Evolutionary conservation across 2,888 invertebrate species (phyloP).

Genomic region (Athetis lepigone): DNA sequence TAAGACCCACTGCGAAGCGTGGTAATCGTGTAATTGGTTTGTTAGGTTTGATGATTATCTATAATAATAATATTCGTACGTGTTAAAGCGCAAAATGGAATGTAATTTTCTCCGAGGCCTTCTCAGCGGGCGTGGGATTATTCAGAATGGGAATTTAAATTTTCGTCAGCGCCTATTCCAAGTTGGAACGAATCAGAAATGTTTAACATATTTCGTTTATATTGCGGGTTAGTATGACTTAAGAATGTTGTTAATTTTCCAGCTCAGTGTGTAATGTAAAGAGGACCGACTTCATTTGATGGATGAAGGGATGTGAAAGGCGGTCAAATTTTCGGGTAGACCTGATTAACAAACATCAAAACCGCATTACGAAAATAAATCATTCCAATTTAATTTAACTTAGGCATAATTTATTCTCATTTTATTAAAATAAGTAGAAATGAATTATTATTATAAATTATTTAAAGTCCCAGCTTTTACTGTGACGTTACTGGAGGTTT

Average conservation of each 20-base stretch:
- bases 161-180: constrained; percentile 47
- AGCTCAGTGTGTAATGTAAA: constrained; percentile 10
- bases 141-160: constrained; percentile 55
- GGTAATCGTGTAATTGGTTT: constrained; percentile 58
- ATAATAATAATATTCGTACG: constrained; percentile 60
- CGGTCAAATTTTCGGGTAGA: background rate
- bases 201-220: constrained; percentile 51
- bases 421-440: too few relatives aligned
- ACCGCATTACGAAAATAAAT: background rate
- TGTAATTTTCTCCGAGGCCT: constrained; percentile 51
- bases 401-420: too few relatives aligned
- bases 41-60: constrained; percentile 56
- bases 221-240: constrained; percentile 30
- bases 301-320: constrained; percentile 36
- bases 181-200: constrained; percentile 54
- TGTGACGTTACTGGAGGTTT: too few relatives aligned
- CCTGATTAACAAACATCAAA: constrained; percentile 7
- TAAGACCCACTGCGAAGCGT: constrained; percentile 58
- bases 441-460: too few relatives aligned
- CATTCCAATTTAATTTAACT: too few relatives aligned
- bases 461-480: too few relatives aligned
- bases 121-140: constrained; percentile 49
- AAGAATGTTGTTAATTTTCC: constrained; percentile 34
- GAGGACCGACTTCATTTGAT: constrained; percentile 24
- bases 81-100: constrained; percentile 58